Base-by-base conservation (phyloP, 2,888 invertebrate genomes). In the Hermaeophaga mercurialis region DNA sequence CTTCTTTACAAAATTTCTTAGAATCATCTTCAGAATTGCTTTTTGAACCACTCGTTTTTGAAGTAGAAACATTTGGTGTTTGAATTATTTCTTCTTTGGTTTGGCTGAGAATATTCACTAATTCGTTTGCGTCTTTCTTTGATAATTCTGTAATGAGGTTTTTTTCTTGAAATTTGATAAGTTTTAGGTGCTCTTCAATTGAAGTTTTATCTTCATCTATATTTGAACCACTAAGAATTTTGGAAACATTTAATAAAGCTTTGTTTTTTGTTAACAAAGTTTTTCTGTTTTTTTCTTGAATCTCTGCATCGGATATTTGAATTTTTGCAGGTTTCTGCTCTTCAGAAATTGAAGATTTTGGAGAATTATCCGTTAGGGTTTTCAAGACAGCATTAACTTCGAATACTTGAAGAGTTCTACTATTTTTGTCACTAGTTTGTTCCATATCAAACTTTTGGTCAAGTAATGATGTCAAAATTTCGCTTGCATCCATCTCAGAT, bases 231-330 rank as follows among this genome's bases (percentile, higher is more conserved):
- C 46, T 52, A 55, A 56, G 26, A 56, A 56, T 59, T 58, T 53
- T 71, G 8, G 73, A 67, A 34, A 73, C 63, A 50, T 65, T 67
- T 18, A 74, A 63, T n/a, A 76, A 53, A 11, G 73, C 73, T 54
- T 70, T 64, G 57, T 77, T 77, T 69, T 70, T 76, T 31, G 39
- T 31, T 44, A 64, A 66, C 22, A 63, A 48, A 14, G 59, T 41
- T 14, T 66, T 53, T 12, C 38, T 39, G 11, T 46, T 34, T 18
- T 36, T 18, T 59, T 54, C 50, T 28, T 52, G 46, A 31, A 43
- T 45, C n/a, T 26, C 36, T 56, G 46, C 50, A 26, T 48, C 41
- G 19, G 46, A 12, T 46, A 24, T 7, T 46, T 11, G 44, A 45
- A 44, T 81, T 64, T 76, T 74, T 67, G 77, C 75, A 18, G 22